Base-by-base conservation (phyloP, 2,113 vertebrate species). In the Neolamprologus fasciatus region DNA sequence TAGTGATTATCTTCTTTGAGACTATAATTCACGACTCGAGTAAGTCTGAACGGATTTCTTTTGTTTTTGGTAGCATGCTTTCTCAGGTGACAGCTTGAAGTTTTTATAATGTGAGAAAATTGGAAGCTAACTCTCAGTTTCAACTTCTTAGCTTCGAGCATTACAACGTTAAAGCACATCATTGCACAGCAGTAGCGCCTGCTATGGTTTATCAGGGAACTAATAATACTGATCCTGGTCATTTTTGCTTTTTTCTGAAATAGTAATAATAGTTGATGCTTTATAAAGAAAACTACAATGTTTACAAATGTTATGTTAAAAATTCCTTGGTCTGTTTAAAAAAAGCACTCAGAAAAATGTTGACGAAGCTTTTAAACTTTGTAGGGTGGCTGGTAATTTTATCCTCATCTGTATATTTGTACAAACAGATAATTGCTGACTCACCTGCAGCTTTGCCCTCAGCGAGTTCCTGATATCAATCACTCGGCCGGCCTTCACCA, bases 391-490 rank as follows among this genome's bases (percentile, higher is more conserved):
- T 68, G n/a, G 35, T 1, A 68, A 23, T 68, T 68, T 40, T 68
- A 0, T 68, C 63, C 2, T n/a, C 11, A 37, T 21, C 33, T 66
- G 19, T 37, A 68, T 68, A 4, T 50, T 5, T 26, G 28, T 28
- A 6, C 37, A 68, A 28, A 11, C 4, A 16, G 51, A 57, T 28
- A 3, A 35, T 57, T 13, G 7, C 4, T 13, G 14, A 45, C 84
- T 16, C 92, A 99, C 98, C 97, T 97, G 96, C 81, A 97, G 89
- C 0, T 31, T 92, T 35, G 94, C 92, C 91, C 89, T 81, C 53
- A 97, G 88, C 1, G 94, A 88, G 6, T 92, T 95, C 54, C 54
- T 96, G 92, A 97, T 93, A 12, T 96, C 91, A 5, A 96, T 93
- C 85, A 81, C 96, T 55, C 95, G 93, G 8, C 97, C 96, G 6